Evolutionary conservation across 1,140 invertebrate genomes (phyloP), one percentile per base, ranked within the genome.

Genomic region (Eupeodes corollae): DNA sequence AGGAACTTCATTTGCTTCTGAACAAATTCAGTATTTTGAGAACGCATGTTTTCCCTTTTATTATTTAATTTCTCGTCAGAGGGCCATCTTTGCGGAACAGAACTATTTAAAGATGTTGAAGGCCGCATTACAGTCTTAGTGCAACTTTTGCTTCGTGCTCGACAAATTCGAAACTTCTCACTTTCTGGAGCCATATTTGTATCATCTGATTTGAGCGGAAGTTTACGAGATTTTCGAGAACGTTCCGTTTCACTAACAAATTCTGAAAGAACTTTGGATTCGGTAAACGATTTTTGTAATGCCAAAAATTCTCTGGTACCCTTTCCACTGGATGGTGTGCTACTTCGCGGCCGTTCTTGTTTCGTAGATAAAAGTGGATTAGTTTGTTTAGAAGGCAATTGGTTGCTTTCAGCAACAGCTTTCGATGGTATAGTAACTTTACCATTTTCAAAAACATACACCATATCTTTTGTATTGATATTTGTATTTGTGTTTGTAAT

Each of bases 21-120:
- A 0, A 72, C 71, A 67, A 78, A 77, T 33, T 79, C 76, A 16
- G 74, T 70, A 58, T 77, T 78, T 54, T 76, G 71, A 15, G 73
- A 77, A 38, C 76, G 57, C 62, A 77, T 71, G 48, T 64, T 63
- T 21, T 53, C 34, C 3, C 63, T 53, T 12, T 49, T 48, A 0
- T 51, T 42, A 5, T 26, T 37, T 42, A 42, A n/a, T 41, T 42
- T 47, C 30, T 52, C 46, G 30, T 50, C 50, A 3, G 51, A 52
- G 11, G 48, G 51, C 44, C 16, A 42, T 16, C 39, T 19, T 9
- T 47, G 47, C 2, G 44, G 19, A 3, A 46, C 34, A 33, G 40
- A 52, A 6, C 51, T 56, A 15, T 50, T 58, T 38, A 8, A 19
- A 32, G 34, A 54, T 41, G 31, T 59, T 55, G 19, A 45, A 42